Base-by-base conservation (phyloP, 1,140 invertebrate genomes). In the Centruroides sculpturatus region DNA sequence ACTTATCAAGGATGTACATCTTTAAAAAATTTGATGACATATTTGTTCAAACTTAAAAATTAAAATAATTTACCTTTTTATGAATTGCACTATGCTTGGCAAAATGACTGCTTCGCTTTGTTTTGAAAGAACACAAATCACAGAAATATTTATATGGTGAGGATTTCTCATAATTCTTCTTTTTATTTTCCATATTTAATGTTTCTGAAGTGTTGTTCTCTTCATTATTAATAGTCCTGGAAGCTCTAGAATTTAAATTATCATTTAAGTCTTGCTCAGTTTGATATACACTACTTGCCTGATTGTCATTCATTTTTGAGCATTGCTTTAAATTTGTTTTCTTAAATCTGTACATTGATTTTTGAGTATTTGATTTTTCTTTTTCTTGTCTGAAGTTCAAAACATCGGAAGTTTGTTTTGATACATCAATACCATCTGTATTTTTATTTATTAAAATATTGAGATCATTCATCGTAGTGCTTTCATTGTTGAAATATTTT, bases 121-220 rank as follows among this genome's bases (percentile, higher is more conserved):
- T 71, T 59, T 74, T 74, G 59, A 76, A 76, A 3, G 74, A 75
- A 65, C 74, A 75, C 11, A 68, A 57, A 7, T 69, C 62, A 62
- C 74, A 75, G 54, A 71, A 73, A 61, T 70, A 72, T 61, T 74
- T 75, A 61, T 70, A 75, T 6, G 69, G 68, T 7, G 66, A 62
- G 10, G 64, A 47, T 13, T 59, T 52, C 58, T 73, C 71, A 35
- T 71, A 69, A 49, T 70, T 65, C 50, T 70, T 72, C 47, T 46
- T 47, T 47, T 57, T 59, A 12, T 47, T 51, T 10, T 51, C 50
- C n/a, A 35, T 57, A 56, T 13, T 59, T 59, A 11, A 59, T 57
- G 51, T 59, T 59, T 23, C 23, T 48, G 61, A 62, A 5, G 61
- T 59, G 34, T 57, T 57, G 7, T 56, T 56, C 35, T 62, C 60